These are phyloP conservation scores for Spinus olivaceus DNA, from an alignment of 2,797 vertebrate genomes.

Conservation along the genomic window DNA sequence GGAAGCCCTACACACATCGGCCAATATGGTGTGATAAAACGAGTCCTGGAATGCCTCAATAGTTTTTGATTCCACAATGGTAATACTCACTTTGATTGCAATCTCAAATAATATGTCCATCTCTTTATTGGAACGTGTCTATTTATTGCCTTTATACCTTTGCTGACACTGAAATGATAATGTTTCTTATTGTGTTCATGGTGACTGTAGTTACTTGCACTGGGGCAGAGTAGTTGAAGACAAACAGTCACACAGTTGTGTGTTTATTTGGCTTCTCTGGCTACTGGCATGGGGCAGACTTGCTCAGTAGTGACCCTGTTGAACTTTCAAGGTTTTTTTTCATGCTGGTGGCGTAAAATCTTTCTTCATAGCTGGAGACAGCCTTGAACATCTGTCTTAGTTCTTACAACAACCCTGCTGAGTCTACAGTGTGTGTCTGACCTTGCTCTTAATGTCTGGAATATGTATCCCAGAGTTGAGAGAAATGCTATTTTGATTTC, in stretches of 20 bases:
- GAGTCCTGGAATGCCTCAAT: neutral
- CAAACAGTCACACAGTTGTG: neutral
- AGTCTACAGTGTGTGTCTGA: neutral
- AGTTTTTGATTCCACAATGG: neutral
- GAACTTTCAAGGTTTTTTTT: neutral
- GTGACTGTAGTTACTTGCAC: neutral
- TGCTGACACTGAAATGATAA: neutral
- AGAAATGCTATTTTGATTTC: neutral
- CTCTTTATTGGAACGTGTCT: neutral
- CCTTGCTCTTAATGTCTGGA: neutral
- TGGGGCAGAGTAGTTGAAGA: neutral
- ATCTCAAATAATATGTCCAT: neutral
- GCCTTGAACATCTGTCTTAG: slow-evolving; percentile 29
- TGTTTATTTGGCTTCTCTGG: slow-evolving; percentile 12
- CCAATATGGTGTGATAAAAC: neutral
- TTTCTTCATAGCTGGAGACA: slow-evolving; percentile 17
- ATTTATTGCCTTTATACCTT: neutral
- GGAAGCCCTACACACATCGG: neutral
- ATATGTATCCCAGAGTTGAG: neutral
- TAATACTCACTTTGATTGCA: neutral
- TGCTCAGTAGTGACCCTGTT: neutral
- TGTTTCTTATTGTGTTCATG: neutral
- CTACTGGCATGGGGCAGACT: neutral
- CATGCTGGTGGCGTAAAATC: neutral
- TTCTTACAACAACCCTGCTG: slow-evolving; percentile 9